Evolutionary conservation across 2,113 vertebrate genomes (phyloP), one percentile per base, ranked within the genome.

Genomic region (Leiothrix lutea): DNA sequence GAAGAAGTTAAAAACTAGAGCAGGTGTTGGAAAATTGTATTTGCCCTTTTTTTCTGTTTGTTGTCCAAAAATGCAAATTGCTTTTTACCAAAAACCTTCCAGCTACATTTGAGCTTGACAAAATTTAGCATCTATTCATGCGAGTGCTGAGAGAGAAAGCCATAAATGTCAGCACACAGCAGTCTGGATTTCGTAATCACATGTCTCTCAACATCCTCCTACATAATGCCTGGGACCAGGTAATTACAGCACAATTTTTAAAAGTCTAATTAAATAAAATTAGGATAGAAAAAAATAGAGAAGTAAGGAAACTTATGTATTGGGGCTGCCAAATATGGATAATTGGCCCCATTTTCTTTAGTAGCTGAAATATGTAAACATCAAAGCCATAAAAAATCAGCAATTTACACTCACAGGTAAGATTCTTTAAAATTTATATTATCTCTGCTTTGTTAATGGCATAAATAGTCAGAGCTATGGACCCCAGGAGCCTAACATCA

Each of bases 11-110:
- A 94, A 93, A 92, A 86, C 8, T 5, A 2, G 64, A 96, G 60
- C 92, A 97, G 90, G 90, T 96, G 88, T 35, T 92, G 72, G 94
- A 95, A 96, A 94, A 95, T 71, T 78, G 36, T 86, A 90, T 93
- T 88, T 84, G 82, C 82, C 74, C 38, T 93, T 97, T 87, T 93
- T 95, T 94, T 82, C 75, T 92, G 61, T 74, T 93, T 95, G 72
- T 90, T 94, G 74, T 92, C 75, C 93, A 96, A 90, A 96, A 96
- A 88, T 78, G 64, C 75, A 90, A 95, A 93, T 74, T 88, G 48
- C 48, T 93, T 94, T 90, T 88, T 84, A 88, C 64, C 79, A 92
- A 86, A 90, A 93, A 92, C 23, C 57, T 90, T 95, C 64, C 72
- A 86, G 82, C 60, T 88, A 90, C 53, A 47, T 77, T 80, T 86